Conservation (phyloP, 1,140 invertebrate genomes). For the Piezodorus guildinii region DNA sequence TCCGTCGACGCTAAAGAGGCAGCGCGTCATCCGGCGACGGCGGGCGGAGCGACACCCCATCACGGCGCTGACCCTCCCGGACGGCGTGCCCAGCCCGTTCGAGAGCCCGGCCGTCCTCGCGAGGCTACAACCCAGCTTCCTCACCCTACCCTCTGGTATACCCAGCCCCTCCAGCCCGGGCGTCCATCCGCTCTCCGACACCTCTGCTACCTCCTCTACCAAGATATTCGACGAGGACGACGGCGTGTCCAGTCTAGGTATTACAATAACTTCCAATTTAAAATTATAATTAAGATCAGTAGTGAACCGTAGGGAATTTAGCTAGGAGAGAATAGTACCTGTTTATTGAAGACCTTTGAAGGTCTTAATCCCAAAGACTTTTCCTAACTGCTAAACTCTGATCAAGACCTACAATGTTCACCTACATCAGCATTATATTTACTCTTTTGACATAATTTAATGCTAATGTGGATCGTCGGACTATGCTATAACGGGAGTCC, state of each 20-base stretch:
- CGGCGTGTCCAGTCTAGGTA: conserved; percentile 25
- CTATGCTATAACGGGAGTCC: too few species aligned
- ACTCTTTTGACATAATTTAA: too few species aligned
- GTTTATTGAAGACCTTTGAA: too few species aligned
- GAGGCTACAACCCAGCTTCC: conserved; percentile 15
- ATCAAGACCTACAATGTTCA: too few species aligned
- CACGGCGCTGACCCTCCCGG: conserved; percentile 26
- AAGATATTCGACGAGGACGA: conserved; percentile 24
- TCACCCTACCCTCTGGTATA: conserved; percentile 31
- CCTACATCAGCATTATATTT: too few species aligned
- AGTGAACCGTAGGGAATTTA: too few species aligned
- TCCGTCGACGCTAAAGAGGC: conserved; percentile 36
- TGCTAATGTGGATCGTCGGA: too few species aligned
- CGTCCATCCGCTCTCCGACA: not conserved
- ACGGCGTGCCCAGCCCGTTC: conserved; percentile 27
- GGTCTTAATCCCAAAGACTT: too few species aligned
- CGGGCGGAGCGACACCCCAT: conserved; percentile 20
- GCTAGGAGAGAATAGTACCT: too few species aligned
- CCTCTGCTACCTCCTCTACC: conserved; percentile 8
- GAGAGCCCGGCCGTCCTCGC: conserved; percentile 13
- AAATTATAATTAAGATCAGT: too few species aligned
- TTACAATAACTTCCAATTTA: not conserved
- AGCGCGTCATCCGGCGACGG: conserved; percentile 30
- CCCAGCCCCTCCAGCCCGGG: conserved; percentile 28
- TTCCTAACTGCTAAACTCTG: too few species aligned